Evolutionary conservation across 2,888 invertebrate genomes (phyloP).

Genomic region (Carterocephalus palaemon): DNA sequence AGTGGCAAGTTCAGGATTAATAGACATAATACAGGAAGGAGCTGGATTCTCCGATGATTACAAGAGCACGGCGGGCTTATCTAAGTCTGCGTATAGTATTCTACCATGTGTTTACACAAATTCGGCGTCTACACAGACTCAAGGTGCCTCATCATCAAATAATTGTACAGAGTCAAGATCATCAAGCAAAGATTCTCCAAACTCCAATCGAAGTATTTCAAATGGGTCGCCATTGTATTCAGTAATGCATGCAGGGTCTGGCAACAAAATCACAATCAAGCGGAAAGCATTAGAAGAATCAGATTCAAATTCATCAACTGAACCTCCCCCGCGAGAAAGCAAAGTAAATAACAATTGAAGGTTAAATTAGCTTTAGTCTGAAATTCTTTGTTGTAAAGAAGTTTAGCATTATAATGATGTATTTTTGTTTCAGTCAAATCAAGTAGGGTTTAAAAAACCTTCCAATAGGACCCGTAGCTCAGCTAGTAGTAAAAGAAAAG

Average conservation of each 20-base stretch:
- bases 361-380: constrained; percentile 44
- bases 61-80: constrained; percentile 84
- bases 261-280: constrained; percentile 91
- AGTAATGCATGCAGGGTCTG: constrained; percentile 88
- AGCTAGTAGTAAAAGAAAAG: constrained; percentile 80
- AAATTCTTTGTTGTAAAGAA: background rate
- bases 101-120: constrained; percentile 85
- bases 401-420: too few relatives aligned
- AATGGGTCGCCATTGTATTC: constrained; percentile 81
- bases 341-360: constrained; percentile 55
- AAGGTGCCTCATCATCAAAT: constrained; percentile 52
- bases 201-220: constrained; percentile 54
- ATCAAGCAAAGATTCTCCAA: constrained; percentile 60
- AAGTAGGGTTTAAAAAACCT: constrained; percentile 71
- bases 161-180: constrained; percentile 52
- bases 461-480: constrained; percentile 67
- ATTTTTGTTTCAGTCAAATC: constrained; percentile 59
- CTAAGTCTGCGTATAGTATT: constrained; percentile 86
- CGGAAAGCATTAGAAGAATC: constrained; percentile 83
- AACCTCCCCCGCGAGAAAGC: constrained; percentile 57
- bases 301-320: constrained; percentile 60
- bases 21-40: constrained; percentile 89
- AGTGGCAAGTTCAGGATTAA: constrained; percentile 79
- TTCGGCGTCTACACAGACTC: constrained; percentile 75
- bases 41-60: constrained; percentile 87